phyloP scores from a whole-genome alignment of 2,797 vertebrate genomes.

The Dryobates pubescens region DNA sequence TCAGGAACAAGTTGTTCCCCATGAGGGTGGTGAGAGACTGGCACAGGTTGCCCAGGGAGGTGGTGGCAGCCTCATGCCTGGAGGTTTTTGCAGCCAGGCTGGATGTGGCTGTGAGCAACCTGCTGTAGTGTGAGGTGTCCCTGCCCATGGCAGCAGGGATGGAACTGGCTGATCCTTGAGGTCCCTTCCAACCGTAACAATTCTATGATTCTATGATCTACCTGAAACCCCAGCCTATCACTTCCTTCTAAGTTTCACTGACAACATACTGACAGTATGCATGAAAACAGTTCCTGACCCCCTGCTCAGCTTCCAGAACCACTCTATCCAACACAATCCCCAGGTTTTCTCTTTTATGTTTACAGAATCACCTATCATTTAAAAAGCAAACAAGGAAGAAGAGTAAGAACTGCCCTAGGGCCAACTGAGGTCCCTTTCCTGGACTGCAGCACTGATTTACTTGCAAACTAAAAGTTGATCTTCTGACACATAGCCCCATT shows the following conservation, averaged over 20 bases:
- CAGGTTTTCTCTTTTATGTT: not conserved
- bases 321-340: not conserved
- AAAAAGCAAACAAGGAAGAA: not conserved
- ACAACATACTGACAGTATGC: rapidly evolving
- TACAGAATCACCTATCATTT: not conserved
- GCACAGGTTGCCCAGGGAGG: no score
- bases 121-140: no score
- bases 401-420: not conserved
- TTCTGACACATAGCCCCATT: no score
- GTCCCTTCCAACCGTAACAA: no score
- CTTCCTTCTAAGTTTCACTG: not conserved
- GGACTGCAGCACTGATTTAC: not conserved
- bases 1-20: no score
- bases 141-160: no score
- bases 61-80: no score
- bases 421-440: rapidly evolving
- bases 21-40: no score
- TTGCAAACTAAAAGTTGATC: no score
- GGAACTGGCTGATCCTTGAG: no score
- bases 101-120: no score
- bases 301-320: not conserved
- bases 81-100: no score
- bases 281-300: not conserved
- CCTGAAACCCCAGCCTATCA: not conserved
- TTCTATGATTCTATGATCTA: not conserved